A percentile compares a stretch with the other conserved stretches of the same genome.
Evolutionary conservation across 1,140 invertebrate genomes (phyloP).

Genomic region (Ceratosolen solmsi): DNA sequence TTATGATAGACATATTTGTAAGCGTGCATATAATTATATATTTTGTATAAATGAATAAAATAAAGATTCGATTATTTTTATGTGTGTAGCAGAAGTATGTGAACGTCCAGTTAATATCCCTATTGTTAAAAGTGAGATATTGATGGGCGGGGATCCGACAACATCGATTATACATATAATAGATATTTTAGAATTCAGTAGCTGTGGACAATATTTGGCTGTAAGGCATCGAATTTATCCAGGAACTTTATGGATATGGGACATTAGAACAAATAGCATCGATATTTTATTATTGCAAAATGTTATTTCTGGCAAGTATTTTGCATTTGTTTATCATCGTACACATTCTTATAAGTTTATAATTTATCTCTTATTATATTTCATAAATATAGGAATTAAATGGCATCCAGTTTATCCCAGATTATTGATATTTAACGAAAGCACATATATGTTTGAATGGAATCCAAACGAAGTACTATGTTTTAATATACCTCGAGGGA

Average conservation of each 20-base stretch:
- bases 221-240: constrained; percentile 69
- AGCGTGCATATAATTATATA: constrained; percentile 53
- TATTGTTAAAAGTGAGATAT: constrained; percentile 60
- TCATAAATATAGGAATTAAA: constrained; percentile 60
- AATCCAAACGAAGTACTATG: constrained; percentile 56
- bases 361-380: no score
- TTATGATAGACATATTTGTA: constrained; percentile 60
- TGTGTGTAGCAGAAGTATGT: constrained; percentile 67
- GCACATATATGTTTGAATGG: constrained; percentile 65
- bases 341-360: no score
- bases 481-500: constrained; percentile 60
- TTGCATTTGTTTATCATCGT: no score
- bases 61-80: no score
- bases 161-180: constrained; percentile 47
- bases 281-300: constrained; percentile 69
- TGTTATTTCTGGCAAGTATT: constrained; percentile 60
- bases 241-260: constrained; percentile 69
- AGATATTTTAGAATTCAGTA: constrained; percentile 68
- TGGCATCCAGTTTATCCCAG: constrained; percentile 62
- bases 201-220: constrained; percentile 67
- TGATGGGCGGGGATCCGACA: constrained; percentile 56
- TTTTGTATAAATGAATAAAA: not conserved
- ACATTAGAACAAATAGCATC: constrained; percentile 62
- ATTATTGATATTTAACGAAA: constrained; percentile 64
- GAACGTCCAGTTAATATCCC: constrained; percentile 66